Percentiles rank a stretch among this genome's conserved stretches.
Conservation (phyloP, 1,140 invertebrate species). For the Formica selysi region DNA sequence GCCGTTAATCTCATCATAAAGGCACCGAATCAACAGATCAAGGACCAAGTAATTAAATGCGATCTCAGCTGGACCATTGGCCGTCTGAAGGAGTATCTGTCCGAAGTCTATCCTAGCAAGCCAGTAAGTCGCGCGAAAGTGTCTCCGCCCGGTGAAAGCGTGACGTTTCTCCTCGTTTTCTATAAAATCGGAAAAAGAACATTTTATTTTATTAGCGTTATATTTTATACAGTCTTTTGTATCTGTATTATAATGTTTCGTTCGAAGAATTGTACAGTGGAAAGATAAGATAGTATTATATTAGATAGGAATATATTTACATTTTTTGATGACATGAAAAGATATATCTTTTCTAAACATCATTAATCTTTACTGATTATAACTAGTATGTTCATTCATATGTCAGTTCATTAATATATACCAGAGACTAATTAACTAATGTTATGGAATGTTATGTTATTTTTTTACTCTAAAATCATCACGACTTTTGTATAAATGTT, state of each 20-base stretch:
- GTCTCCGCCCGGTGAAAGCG: constrained; percentile 87
- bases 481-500: too few species aligned
- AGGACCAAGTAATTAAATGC: constrained; percentile 94
- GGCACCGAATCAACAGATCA: constrained; percentile 95
- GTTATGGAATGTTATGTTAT: too few species aligned
- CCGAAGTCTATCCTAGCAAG: constrained; percentile 95
- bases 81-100: constrained; percentile 93
- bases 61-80: constrained; percentile 94
- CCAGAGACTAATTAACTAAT: background rate
- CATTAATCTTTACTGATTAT: background rate
- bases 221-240: background rate
- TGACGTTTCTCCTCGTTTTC: constrained; percentile 14
- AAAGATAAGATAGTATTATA: background rate
- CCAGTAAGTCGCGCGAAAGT: constrained; percentile 90
- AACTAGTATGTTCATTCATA: constrained; percentile 21
- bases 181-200: background rate
- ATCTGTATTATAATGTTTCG: background rate
- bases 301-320: background rate
- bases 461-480: too few species aligned
- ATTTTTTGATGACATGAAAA: background rate
- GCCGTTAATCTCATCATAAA: constrained; percentile 93
- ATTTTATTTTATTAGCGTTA: too few species aligned
- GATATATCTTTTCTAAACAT: constrained; percentile 26
- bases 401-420: background rate
- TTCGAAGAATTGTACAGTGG: background rate